Base-by-base conservation (phyloP, 2,888 invertebrate species). In the Phyto melanocephala region DNA sequence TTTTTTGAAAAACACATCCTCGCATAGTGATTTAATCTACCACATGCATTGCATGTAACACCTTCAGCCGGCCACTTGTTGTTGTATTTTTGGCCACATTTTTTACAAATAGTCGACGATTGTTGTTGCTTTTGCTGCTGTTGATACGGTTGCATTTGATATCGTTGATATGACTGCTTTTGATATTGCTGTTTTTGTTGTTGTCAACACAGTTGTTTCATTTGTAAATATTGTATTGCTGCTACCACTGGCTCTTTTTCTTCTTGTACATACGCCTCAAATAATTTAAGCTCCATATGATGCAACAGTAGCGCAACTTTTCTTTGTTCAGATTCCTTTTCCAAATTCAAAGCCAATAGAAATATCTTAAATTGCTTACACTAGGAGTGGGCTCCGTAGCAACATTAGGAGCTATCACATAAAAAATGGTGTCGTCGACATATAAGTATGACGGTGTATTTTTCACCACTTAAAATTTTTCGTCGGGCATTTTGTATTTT, bases 361-460 rank as follows among this genome's bases (percentile, higher is more conserved):
- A 52, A 84, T 2, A 84, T 84, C 50, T 83, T 83, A 70, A 83
- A 83, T 67, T 80, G 81, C 1, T 5, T 77, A 7, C 37, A 15
- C 80, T 81, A 85, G 37, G 70, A 22, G 77, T 80, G 67, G 81
- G 80, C 7, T n/a, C 28, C 10, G n/a, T 6, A 1, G 76, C 65
- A 33, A 76, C 8, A 40, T 67, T 67, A 13, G 7, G n/a, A 60
- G 60, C 42, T 24, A 20, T 60, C 11, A 60, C n/a, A 24, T 40
- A 42, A 60, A 60, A 60, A 22, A 42, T 40, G 60, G 60, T 40
- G 60, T 60, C 22, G 60, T 60, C 40, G 60, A 60, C 20, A 60
- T 20, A 40, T n/a, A n/a, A n/a, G n/a, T 60, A 60, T 60, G 60
- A 60, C 60, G 60, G 11, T 24, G 40, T 22, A 22, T 22, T 60